Evolutionary conservation across 2,888 invertebrate species (phyloP).

Genomic region (Cerceris rybyensis): DNA sequence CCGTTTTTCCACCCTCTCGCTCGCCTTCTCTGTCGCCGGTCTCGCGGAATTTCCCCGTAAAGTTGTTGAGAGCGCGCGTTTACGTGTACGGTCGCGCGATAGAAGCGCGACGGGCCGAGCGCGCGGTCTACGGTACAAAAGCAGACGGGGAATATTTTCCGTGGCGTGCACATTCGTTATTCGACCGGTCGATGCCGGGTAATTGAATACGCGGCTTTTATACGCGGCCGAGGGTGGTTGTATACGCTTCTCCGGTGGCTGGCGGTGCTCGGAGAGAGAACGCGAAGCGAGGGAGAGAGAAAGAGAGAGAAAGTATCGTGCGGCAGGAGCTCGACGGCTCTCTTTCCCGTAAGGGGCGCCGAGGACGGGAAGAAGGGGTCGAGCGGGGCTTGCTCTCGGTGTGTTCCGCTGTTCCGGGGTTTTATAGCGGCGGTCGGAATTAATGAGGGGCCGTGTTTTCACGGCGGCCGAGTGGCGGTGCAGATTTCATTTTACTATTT

Average conservation of each 20-base stretch:
- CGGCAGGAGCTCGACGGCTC: background rate
- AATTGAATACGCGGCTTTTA: slow-evolving; percentile 76
- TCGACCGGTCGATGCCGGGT: slow-evolving; percentile 73
- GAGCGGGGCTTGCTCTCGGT: slow-evolving; percentile 59
- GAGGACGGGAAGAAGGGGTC: slow-evolving; percentile 31
- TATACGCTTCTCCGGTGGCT: slow-evolving; percentile 35
- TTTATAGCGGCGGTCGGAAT: slow-evolving; percentile 73
- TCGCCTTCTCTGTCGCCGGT: background rate
- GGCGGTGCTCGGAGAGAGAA: background rate
- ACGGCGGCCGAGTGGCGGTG: slow-evolving; percentile 69
- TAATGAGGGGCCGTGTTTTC: slow-evolving; percentile 76
- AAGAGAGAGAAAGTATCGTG: slow-evolving; percentile 2
- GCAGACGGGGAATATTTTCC: slow-evolving; percentile 71
- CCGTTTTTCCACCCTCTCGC: background rate
- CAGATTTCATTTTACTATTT: slow-evolving; percentile 77
- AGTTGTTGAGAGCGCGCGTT: slow-evolving; percentile 20
- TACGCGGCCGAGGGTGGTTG: slow-evolving; percentile 63
- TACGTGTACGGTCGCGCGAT: slow-evolving; percentile 14
- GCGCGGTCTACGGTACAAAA: slow-evolving; percentile 47
- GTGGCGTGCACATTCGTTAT: slow-evolving; percentile 74
- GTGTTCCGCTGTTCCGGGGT: slow-evolving; percentile 69
- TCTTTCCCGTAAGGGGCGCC: slow-evolving; percentile 14
- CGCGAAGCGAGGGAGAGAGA: background rate
- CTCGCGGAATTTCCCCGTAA: slow-evolving; percentile 5
- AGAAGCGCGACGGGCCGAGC: slow-evolving; percentile 10